Conservation (phyloP, 2,888 invertebrate genomes). For the Rotaria sp. region DNA sequence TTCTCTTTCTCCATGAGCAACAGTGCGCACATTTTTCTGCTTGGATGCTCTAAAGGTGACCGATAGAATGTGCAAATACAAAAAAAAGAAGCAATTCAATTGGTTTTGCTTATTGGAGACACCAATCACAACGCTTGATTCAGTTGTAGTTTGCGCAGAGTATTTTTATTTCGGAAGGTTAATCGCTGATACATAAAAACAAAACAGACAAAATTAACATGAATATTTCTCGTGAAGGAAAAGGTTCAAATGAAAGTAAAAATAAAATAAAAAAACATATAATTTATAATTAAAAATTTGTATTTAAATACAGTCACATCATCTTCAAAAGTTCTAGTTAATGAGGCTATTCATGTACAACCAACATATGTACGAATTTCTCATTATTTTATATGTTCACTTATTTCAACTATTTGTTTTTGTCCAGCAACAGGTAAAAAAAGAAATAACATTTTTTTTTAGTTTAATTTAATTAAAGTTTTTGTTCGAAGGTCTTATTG, state of each 20-base stretch:
- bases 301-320: neutral
- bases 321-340: neutral
- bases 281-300: too few relatives aligned
- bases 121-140: too few relatives aligned
- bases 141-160: too few relatives aligned
- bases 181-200: too few relatives aligned
- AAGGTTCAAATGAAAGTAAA: neutral
- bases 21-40: too few relatives aligned
- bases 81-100: too few relatives aligned
- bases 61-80: too few relatives aligned
- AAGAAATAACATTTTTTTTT: neutral
- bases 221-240: neutral
- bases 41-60: too few relatives aligned
- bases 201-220: neutral
- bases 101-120: too few relatives aligned
- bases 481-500: neutral
- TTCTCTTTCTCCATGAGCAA: neutral
- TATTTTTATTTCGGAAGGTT: too few relatives aligned
- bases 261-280: neutral
- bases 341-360: neutral
- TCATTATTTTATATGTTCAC: neutral
- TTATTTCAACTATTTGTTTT: neutral
- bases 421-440: neutral
- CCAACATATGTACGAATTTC: neutral
- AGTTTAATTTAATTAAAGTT: neutral